phyloP scores from a whole-genome alignment of 1,140 invertebrate species.

The Cyclargus thomasi region DNA sequence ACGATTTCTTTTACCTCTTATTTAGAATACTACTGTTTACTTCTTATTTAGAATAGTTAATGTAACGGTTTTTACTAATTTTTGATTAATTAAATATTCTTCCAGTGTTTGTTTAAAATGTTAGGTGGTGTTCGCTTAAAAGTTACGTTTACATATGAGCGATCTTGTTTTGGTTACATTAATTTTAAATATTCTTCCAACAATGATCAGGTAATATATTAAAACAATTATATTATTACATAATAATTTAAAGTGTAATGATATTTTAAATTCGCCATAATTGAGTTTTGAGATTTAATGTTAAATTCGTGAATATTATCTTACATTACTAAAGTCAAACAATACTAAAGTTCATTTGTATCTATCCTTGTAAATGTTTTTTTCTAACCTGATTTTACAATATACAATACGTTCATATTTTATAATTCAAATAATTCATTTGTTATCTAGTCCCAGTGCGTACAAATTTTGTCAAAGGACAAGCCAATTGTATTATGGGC shows the following conservation, averaged over 20 bases:
- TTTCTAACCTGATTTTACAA: slow-evolving; percentile 24
- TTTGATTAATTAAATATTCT: slow-evolving; percentile 14
- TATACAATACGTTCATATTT: background rate
- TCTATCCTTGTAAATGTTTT: no score
- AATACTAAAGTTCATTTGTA: no score
- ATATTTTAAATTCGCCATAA: no score
- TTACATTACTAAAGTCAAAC: no score
- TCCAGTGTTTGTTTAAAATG: slow-evolving; percentile 35
- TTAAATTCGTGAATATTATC: background rate
- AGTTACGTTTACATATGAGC: slow-evolving; percentile 56
- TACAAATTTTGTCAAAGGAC: slow-evolving; percentile 57
- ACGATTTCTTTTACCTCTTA: background rate
- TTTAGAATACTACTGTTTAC: background rate
- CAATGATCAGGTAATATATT: slow-evolving; percentile 50
- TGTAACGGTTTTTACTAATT: background rate
- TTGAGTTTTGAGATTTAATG: no score
- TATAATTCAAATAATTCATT: slow-evolving; percentile 2
- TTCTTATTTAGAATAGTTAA: background rate
- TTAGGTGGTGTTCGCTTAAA: slow-evolving; percentile 54
- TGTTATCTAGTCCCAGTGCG: slow-evolving; percentile 49
- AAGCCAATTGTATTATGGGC: slow-evolving; percentile 58
- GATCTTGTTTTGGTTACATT: slow-evolving; percentile 61
- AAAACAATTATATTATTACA: background rate
- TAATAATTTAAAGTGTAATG: no score
- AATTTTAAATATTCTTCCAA: slow-evolving; percentile 61